These are phyloP conservation scores for Scrobipalpa costella DNA, from an alignment of 2,888 invertebrate species.

Conservation along the genomic window DNA sequence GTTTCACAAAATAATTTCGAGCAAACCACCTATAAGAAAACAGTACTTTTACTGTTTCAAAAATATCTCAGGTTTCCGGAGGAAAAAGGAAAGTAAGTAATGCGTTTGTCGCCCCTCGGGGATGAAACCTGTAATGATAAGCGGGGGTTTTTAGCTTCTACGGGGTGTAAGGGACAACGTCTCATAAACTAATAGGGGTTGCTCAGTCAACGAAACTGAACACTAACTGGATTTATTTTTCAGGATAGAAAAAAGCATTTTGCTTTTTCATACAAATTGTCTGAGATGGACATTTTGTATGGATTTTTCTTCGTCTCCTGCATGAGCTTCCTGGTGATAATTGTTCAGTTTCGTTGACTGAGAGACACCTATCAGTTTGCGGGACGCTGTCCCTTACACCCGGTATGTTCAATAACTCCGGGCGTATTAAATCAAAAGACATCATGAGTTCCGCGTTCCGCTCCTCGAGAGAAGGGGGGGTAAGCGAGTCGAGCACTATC, in stretches of 20 bases:
- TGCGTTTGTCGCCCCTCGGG: constrained; percentile 17
- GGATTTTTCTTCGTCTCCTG: too few species aligned
- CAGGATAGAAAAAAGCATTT: too few species aligned
- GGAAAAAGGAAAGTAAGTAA: background rate
- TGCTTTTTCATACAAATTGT: too few species aligned
- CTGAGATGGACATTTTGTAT: too few species aligned
- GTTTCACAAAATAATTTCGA: background rate
- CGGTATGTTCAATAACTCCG: constrained; percentile 8
- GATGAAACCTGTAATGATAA: constrained; percentile 3
- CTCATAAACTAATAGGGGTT: too few species aligned
- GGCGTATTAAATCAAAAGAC: constrained; percentile 7
- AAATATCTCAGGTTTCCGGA: background rate
- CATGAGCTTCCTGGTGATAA: too few species aligned
- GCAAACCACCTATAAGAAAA: background rate
- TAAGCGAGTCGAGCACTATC: constrained; percentile 38
- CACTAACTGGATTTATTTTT: too few species aligned
- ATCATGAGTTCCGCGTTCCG: background rate
- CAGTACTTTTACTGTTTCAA: background rate
- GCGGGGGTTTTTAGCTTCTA: constrained; percentile 11
- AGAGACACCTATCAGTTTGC: too few species aligned
- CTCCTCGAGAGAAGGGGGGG: constrained; percentile 29
- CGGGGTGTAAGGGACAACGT: too few species aligned
- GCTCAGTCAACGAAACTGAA: too few species aligned
- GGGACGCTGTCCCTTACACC: too few species aligned
- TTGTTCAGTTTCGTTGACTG: too few species aligned